Evolutionary conservation across 2,113 vertebrate genomes (phyloP).

Genomic region (Percina caprodes): DNA sequence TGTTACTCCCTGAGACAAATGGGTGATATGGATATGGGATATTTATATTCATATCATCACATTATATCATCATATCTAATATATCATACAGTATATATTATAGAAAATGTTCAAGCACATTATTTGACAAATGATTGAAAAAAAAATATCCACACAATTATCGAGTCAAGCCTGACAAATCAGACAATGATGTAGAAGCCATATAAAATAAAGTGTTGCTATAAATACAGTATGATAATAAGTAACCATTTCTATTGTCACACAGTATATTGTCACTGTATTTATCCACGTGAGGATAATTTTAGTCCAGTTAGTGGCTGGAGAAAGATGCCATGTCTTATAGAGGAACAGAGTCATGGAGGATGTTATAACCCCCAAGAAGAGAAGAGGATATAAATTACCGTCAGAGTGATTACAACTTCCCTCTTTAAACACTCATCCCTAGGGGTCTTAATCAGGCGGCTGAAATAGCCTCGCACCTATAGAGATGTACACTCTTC

Average conservation of each 20-base stretch:
- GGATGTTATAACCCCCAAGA: not conserved
- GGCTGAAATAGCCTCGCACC: slow-evolving; percentile 56
- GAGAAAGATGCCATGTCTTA: slow-evolving; percentile 17
- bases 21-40: too few relatives aligned
- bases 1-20: too few relatives aligned
- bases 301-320: not conserved
- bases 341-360: slow-evolving; percentile 1
- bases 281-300: not conserved
- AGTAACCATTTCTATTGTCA: too few relatives aligned
- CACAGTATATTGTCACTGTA: too few relatives aligned
- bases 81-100: too few relatives aligned
- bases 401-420: slow-evolving; percentile 58
- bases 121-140: too few relatives aligned
- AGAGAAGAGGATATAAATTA: slow-evolving; percentile 48
- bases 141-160: not conserved
- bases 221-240: too few relatives aligned
- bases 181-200: not conserved
- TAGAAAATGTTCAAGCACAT: too few relatives aligned
- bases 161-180: not conserved
- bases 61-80: not conserved
- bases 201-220: not conserved
- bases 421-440: slow-evolving; percentile 47
- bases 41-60: not conserved
- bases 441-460: slow-evolving; percentile 64
- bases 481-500: slow-evolving; percentile 58